Percentiles rank a stretch among this genome's conserved stretches.
Conservation (phyloP, 2,888 invertebrate species). For the Cynaeus angustus region DNA sequence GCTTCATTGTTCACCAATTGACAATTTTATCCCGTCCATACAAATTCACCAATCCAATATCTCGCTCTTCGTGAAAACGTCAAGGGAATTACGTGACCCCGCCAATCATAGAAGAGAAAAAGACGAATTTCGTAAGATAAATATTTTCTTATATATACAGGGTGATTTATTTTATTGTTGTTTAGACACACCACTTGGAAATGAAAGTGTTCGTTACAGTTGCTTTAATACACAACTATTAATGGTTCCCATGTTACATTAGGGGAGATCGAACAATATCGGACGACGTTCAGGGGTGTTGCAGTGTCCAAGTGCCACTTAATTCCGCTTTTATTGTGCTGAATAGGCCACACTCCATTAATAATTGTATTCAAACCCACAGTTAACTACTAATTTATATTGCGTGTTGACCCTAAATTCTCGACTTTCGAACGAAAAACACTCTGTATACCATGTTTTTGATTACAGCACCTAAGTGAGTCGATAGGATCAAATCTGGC, state of each 20-base stretch:
- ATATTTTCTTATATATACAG: too few relatives aligned
- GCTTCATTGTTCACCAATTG: constrained; percentile 52
- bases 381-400: constrained; percentile 64
- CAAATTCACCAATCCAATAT: constrained; percentile 44
- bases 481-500: too few relatives aligned
- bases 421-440: too few relatives aligned
- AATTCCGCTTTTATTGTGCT: constrained; percentile 63
- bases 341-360: constrained; percentile 64
- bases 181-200: neutral
- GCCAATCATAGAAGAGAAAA: constrained; percentile 22
- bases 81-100: constrained; percentile 38
- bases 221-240: constrained; percentile 42
- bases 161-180: too few relatives aligned
- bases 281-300: constrained; percentile 54
- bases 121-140: neutral
- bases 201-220: constrained; percentile 43
- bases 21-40: constrained; percentile 41
- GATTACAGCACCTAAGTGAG: too few relatives aligned
- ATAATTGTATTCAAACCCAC: constrained; percentile 61
- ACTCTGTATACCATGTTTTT: too few relatives aligned
- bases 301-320: constrained; percentile 63
- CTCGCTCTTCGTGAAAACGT: constrained; percentile 6
- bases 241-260: constrained; percentile 50
- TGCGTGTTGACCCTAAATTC: constrained; percentile 27
- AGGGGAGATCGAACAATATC: constrained; percentile 47